These are phyloP conservation scores for Lysiphlebus fabarum DNA, from an alignment of 1,140 invertebrate species.

Conservation along the genomic window DNA sequence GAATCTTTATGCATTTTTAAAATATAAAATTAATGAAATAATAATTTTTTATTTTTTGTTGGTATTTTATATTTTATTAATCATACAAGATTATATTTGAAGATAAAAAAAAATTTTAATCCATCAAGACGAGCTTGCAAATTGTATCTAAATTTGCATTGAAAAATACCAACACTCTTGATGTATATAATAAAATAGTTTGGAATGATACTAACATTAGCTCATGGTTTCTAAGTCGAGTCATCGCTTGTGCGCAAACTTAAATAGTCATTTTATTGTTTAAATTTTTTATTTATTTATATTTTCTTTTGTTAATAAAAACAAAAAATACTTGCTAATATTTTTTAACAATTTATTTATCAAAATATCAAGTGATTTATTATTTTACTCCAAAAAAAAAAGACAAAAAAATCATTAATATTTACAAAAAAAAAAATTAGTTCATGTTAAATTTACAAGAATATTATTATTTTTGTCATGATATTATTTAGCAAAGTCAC, in stretches of 20 bases:
- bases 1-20: no score
- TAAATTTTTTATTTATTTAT: not conserved
- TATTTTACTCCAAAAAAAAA: not conserved
- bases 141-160: slow-evolving; percentile 17
- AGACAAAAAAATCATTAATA: no score
- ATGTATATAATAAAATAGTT: slow-evolving; percentile 5
- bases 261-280: slow-evolving; percentile 19
- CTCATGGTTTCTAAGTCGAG: slow-evolving; percentile 15
- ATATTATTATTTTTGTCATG: not conserved
- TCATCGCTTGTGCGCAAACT: slow-evolving; percentile 6
- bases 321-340: not conserved
- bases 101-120: no score
- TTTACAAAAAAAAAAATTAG: no score
- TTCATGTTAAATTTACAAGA: no score
- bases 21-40: no score
- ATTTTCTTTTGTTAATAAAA: not conserved
- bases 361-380: not conserved
- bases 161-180: slow-evolving; percentile 3
- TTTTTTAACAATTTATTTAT: slow-evolving; percentile 2
- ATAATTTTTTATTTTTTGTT: no score
- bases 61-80: no score
- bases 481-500: slow-evolving; percentile 23
- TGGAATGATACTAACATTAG: slow-evolving; percentile 24
- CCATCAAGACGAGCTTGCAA: slow-evolving; percentile 2
- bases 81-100: no score